A percentile compares a stretch with the other conserved stretches of the same genome.
Conservation (phyloP, 2,113 vertebrate genomes). For the Petaurus breviceps region DNA sequence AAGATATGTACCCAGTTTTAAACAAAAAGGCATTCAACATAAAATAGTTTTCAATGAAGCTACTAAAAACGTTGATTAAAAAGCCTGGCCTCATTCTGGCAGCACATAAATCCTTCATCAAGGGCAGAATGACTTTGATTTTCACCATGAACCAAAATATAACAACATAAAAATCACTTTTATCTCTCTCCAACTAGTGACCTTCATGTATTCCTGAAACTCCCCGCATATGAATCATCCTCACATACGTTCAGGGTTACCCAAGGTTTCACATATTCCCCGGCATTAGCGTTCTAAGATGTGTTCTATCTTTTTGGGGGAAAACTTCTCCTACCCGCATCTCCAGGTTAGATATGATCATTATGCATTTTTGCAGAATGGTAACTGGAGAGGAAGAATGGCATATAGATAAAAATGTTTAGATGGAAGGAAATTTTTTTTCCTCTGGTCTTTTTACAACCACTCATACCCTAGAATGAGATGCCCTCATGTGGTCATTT, state of each 20-base stretch:
- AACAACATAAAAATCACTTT: not conserved
- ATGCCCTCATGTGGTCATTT: constrained; percentile 67
- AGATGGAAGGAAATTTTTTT: not conserved
- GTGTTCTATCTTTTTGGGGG: not conserved
- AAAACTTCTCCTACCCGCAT: not conserved
- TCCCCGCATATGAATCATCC: not conserved
- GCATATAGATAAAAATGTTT: not conserved
- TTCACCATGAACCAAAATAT: not conserved
- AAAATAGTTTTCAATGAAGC: not conserved
- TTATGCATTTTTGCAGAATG: not conserved
- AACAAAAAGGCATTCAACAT: constrained; percentile 8
- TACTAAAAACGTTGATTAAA: not conserved
- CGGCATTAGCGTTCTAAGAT: not conserved
- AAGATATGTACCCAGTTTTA: not conserved
- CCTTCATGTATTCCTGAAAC: not conserved
- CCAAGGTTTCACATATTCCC: not conserved
- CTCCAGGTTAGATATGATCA: not conserved
- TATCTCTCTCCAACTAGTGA: not conserved
- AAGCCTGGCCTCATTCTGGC: constrained; percentile 6
- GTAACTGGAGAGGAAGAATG: accelerated
- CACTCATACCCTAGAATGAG: not conserved
- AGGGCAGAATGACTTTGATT: not conserved
- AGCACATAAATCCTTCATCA: not conserved
- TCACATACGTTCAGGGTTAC: not conserved
- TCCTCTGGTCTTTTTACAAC: not conserved